These are phyloP conservation scores for Catajapyx aquilonaris DNA, from an alignment of 1,140 invertebrate species.

Conservation along the genomic window DNA sequence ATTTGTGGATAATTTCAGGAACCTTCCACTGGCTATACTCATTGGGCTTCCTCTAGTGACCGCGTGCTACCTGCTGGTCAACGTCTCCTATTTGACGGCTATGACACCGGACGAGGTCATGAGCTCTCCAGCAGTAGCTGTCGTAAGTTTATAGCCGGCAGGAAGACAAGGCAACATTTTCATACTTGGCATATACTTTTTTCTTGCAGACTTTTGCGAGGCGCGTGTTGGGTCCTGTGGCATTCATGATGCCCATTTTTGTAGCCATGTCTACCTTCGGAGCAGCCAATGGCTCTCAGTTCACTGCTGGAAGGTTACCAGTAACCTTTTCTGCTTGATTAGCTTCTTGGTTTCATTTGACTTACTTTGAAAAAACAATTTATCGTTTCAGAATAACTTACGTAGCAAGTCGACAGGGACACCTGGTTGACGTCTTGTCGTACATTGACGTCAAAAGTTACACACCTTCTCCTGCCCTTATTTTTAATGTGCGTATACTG, in stretches of 20 bases:
- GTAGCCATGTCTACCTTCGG: constrained; percentile 11
- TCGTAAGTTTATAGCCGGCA: constrained; percentile 26
- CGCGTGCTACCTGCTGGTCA: constrained; percentile 33
- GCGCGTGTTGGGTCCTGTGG: constrained; percentile 11
- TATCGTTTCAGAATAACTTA: constrained; percentile 28
- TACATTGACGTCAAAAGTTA: constrained; percentile 27
- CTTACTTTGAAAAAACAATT: too few species aligned
- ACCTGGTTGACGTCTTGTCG: constrained; percentile 29
- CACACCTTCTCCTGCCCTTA: constrained; percentile 29
- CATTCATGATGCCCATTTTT: constrained; percentile 11
- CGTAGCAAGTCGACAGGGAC: constrained; percentile 31
- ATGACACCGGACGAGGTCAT: constrained; percentile 32
- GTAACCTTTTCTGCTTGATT: neutral
- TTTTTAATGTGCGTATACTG: constrained; percentile 24
- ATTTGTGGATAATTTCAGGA: too few species aligned
- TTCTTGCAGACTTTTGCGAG: constrained; percentile 10
- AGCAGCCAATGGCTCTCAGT: constrained; percentile 11
- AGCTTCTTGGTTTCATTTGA: constrained; percentile 3
- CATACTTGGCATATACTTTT: neutral
- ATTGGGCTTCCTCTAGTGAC: constrained; percentile 35
- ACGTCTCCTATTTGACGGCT: constrained; percentile 38
- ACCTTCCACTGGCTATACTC: constrained; percentile 35
- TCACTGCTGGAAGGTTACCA: constrained; percentile 12
- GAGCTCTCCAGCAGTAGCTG: constrained; percentile 34
- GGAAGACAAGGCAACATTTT: neutral